phyloP scores from a whole-genome alignment of 2,888 invertebrate species.

The Zelleria hepariella region DNA sequence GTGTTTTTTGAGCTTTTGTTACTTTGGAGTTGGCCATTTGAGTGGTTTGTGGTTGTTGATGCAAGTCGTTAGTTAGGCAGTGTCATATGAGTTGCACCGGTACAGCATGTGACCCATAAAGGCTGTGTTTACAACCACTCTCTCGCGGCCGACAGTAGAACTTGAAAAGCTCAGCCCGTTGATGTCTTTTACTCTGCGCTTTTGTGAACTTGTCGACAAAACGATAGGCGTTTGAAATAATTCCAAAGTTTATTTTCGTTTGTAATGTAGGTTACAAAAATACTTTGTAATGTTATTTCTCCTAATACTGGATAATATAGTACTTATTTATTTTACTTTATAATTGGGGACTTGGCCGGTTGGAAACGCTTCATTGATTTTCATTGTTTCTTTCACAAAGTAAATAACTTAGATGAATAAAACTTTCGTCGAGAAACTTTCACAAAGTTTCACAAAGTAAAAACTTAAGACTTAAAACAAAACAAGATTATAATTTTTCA shows the following conservation, averaged over 20 bases:
- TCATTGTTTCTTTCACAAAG: too few relatives aligned
- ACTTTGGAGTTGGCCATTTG: neutral
- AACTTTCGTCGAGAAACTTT: too few relatives aligned
- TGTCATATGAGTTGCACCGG: neutral
- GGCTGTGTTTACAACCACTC: conserved; percentile 1
- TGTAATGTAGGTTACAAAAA: neutral
- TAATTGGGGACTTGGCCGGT: too few relatives aligned
- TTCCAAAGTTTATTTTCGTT: neutral
- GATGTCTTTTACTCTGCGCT: conserved; percentile 56
- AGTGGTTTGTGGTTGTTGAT: neutral
- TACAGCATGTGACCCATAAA: conserved; percentile 4
- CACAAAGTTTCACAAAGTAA: too few relatives aligned
- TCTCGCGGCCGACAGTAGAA: conserved; percentile 1
- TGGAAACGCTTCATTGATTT: too few relatives aligned
- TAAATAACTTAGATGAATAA: too few relatives aligned
- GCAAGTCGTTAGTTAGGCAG: neutral
- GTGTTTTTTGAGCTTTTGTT: neutral
- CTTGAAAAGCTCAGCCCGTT: conserved; percentile 42
- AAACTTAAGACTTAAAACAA: too few relatives aligned
- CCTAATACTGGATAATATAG: neutral
- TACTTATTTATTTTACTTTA: neutral
- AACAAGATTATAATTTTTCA: too few relatives aligned
- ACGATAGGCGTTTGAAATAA: neutral
- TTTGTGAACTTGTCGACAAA: neutral
- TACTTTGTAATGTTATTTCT: neutral